Conservation (phyloP, 2,113 vertebrate genomes). For the Lepus europaeus region DNA sequence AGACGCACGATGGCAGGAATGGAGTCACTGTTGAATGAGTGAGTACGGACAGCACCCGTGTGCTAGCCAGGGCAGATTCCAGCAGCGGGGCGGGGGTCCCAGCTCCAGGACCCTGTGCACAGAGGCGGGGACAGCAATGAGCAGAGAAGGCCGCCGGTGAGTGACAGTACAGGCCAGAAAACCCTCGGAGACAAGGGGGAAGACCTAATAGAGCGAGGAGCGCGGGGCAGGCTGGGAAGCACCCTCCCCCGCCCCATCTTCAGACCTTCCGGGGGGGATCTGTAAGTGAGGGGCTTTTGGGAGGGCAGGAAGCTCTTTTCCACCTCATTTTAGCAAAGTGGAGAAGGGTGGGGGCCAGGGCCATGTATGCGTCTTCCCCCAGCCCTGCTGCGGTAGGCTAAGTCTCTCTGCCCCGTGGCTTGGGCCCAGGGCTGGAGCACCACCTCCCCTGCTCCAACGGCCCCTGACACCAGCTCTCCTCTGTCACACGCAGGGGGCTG, state of each 20-base stretch:
- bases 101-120: not conserved
- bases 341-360: no score
- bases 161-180: not conserved
- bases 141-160: not conserved
- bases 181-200: not conserved
- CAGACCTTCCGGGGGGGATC: not conserved
- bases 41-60: not conserved
- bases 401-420: not conserved
- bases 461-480: not conserved
- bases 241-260: not conserved
- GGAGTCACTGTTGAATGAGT: not conserved
- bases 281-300: not conserved
- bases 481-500: not conserved
- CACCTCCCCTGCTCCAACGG: not conserved
- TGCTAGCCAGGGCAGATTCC: not conserved
- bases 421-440: not conserved
- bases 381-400: rapidly evolving
- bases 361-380: no score
- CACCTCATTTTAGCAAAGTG: not conserved
- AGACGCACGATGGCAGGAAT: not conserved
- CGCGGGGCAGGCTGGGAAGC: not conserved
- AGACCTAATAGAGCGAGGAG: not conserved
- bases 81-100: not conserved
- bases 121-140: not conserved
- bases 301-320: not conserved